Evolutionary conservation across 1,140 invertebrate species (phyloP), one percentile per base, ranked within the genome.

Genomic region (Calliopsis andreniformis): DNA sequence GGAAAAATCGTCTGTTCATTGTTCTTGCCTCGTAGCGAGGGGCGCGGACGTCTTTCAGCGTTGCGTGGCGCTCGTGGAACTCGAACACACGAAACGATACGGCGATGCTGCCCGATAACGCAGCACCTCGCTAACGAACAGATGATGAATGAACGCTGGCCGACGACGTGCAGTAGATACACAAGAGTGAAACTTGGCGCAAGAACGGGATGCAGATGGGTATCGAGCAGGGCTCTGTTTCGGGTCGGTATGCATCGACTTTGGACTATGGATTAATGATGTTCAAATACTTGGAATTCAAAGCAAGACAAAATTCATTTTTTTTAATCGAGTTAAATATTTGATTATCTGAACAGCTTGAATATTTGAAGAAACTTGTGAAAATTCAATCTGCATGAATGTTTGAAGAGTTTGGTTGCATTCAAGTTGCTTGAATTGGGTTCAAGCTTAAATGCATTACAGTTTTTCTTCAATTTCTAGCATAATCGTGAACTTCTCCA

Each of bases 61-160:
- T 68, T 35, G 51, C 51, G 51, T 56, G 53, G 42, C 35, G 16
- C 16, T 68, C 35, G 18, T 56, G 66, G 51, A 20, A 42, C 23
- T 42, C 32, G 23, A 16, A 55, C 49, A 49, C 23, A 68, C 16
- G 64, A 18, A 68, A 55, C 66, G 51, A 42, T 56, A 39, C 66
- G 16, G 16, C 51, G 61, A 64, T 49, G 18, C 0, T n/a, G 18
- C 5, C 14, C 16, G 49, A 68, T 68, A 68, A 28, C 47, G 32
- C 49, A n/a, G 3, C 66, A 16, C 23, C 35, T 28, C 32, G 66
- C 51, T 68, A 68, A 68, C 35, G 51, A 68, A 49, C 51, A 14
- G 51, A 68, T 68, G 66, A 68, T 55, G 66, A 68, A 68, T 68
- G 49, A 32, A 56, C 23, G 6, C 23, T n/a, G 49, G 35, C 3